phyloP scores from a whole-genome alignment of 92 coral and sea anemone species.

The Heliopora coerulea region DNA sequence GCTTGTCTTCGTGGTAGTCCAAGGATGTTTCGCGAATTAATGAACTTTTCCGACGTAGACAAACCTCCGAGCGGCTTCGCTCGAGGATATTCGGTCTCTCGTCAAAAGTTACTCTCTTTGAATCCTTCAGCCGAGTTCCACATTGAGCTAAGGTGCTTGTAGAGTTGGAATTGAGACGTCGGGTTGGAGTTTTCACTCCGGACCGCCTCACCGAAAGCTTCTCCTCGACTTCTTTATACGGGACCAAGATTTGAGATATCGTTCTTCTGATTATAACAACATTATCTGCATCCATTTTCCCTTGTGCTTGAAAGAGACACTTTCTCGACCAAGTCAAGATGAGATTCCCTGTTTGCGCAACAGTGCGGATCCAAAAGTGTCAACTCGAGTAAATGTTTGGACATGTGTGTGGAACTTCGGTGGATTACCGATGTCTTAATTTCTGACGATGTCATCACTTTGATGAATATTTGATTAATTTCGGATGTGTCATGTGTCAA shows the following conservation, averaged over 20 bases:
- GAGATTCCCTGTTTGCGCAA: too few species aligned
- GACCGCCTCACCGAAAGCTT: constrained; percentile 18
- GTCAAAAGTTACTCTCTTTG: constrained; percentile 7
- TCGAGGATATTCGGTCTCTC: neutral
- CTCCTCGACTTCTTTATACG: constrained; percentile 36
- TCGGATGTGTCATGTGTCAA: constrained; percentile 8
- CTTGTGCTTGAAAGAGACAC: too few species aligned
- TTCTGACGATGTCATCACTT: constrained; percentile 22
- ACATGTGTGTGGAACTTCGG: too few species aligned
- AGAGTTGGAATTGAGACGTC: constrained; percentile 5
- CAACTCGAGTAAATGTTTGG: too few species aligned
- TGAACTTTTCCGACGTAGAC: constrained; percentile 27
- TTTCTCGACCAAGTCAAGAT: neutral
- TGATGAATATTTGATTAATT: constrained; percentile 41
- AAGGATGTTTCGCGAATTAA: constrained; percentile 24
- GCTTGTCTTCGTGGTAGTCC: constrained; percentile 13
- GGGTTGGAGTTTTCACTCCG: neutral
- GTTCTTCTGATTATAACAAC: constrained; percentile 28
- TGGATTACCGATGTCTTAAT: constrained; percentile 16
- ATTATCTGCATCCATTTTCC: constrained; percentile 23
- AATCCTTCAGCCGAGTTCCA: neutral
- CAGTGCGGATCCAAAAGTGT: too few species aligned
- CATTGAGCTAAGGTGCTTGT: constrained; percentile 29
- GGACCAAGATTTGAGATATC: constrained; percentile 40
- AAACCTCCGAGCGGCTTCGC: constrained; percentile 38